These are phyloP conservation scores for Mobula birostris DNA, from an alignment of 2,113 vertebrate species.

Conservation along the genomic window DNA sequence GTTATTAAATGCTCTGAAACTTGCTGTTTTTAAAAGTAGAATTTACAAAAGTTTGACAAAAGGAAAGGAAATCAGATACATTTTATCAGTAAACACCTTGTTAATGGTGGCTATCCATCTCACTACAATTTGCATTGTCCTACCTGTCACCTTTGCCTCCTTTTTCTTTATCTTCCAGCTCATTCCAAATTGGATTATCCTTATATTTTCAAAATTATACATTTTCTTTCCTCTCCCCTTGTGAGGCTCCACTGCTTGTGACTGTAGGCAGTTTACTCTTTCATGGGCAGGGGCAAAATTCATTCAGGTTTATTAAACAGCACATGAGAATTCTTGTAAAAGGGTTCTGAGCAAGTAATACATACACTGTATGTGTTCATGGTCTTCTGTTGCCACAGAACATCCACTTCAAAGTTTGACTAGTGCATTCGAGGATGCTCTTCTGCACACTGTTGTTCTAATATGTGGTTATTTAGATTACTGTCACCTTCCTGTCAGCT, in stretches of 20 bases:
- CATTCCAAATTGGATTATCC: not conserved
- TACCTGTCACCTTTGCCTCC: not conserved
- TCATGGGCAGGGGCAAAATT: no score
- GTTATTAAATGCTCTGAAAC: not conserved
- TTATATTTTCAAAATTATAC: not conserved
- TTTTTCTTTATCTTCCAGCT: not conserved
- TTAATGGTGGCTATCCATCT: not conserved
- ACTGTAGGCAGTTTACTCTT: not conserved
- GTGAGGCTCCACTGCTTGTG: not conserved
- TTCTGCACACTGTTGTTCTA: no score
- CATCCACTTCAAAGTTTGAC: no score
- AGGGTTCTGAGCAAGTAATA: no score
- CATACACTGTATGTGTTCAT: no score
- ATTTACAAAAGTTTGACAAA: not conserved
- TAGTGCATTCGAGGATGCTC: no score
- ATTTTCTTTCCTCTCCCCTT: not conserved
- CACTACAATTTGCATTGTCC: not conserved
- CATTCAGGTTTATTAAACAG: no score
- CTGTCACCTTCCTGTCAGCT: no score
- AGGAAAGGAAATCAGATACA: not conserved
- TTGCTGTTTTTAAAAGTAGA: not conserved
- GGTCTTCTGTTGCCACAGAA: no score
- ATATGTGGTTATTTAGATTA: no score
- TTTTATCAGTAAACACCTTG: not conserved
- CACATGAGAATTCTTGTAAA: no score